Evolutionary conservation across 2,113 vertebrate genomes (phyloP).

Genomic region (Theristicus caerulescens): DNA sequence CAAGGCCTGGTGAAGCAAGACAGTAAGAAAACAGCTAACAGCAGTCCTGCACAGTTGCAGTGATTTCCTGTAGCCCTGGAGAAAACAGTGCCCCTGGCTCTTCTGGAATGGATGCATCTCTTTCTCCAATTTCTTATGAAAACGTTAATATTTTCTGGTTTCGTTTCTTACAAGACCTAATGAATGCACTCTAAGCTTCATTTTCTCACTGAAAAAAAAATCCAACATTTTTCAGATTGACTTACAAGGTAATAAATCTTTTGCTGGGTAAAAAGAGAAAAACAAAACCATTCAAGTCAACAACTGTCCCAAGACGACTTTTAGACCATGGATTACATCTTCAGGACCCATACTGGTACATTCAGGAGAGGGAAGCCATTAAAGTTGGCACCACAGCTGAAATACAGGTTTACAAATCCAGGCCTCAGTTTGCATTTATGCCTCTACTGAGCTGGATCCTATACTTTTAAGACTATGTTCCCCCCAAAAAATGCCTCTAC

Average conservation of each 20-base stretch:
- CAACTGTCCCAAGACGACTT: background rate
- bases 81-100: background rate
- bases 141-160: background rate
- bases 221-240: background rate
- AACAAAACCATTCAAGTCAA: background rate
- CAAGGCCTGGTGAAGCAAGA: background rate
- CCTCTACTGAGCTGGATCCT: background rate
- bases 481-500: background rate
- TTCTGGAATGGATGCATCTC: background rate
- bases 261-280: background rate
- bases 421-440: background rate
- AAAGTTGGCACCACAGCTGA: background rate
- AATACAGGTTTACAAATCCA: background rate
- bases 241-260: background rate
- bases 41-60: background rate
- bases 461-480: background rate
- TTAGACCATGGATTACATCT: background rate
- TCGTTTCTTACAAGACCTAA: background rate
- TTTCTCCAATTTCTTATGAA: background rate
- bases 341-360: rapidly evolving
- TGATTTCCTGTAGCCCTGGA: background rate
- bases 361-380: background rate
- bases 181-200: background rate
- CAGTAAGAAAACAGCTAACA: background rate
- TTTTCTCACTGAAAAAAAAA: background rate